These are phyloP conservation scores for Sitodiplosis mosellana DNA, from an alignment of 1,140 invertebrate species.

Conservation along the genomic window DNA sequence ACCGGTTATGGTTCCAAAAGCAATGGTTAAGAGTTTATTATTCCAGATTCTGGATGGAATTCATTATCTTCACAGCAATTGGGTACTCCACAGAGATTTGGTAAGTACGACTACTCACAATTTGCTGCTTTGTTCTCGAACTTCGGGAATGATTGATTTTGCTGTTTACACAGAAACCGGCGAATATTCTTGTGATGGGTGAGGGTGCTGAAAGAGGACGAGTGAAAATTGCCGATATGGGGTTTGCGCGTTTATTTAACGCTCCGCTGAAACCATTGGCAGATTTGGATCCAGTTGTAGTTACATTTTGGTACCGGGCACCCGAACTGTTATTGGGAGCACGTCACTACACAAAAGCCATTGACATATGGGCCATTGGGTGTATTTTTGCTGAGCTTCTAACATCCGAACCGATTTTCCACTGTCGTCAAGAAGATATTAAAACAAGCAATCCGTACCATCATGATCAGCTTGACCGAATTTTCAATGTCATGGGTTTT, in stretches of 20 bases:
- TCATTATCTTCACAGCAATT: conserved; percentile 98
- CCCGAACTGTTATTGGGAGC: conserved; percentile 92
- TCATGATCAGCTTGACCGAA: conserved; percentile 96
- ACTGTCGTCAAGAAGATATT: conserved; percentile 98
- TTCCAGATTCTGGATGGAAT: conserved; percentile 99
- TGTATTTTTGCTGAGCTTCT: conserved; percentile 97
- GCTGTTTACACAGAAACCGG: conserved; percentile 77
- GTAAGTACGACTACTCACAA: conserved; percentile 34
- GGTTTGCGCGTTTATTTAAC: conserved; percentile 98
- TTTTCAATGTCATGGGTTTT: conserved; percentile 99
- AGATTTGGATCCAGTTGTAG: conserved; percentile 97
- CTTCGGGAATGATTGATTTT: too few species aligned
- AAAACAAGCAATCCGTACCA: conserved; percentile 99
- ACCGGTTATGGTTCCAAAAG: conserved; percentile 86
- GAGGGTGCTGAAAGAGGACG: conserved; percentile 91
- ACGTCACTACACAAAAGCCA: conserved; percentile 96
- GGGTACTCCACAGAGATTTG: conserved; percentile 97
- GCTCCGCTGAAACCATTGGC: conserved; percentile 94
- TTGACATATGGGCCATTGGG: conserved; percentile 99
- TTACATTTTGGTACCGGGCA: conserved; percentile 99
- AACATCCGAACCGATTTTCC: conserved; percentile 98
- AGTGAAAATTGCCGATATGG: conserved; percentile 99
- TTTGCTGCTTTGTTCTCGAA: background rate
- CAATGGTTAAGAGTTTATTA: conserved; percentile 94
- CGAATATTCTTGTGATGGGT: conserved; percentile 99